These are phyloP conservation scores for Pseudococcus viburni DNA, from an alignment of 2,888 invertebrate genomes.

Conservation along the genomic window DNA sequence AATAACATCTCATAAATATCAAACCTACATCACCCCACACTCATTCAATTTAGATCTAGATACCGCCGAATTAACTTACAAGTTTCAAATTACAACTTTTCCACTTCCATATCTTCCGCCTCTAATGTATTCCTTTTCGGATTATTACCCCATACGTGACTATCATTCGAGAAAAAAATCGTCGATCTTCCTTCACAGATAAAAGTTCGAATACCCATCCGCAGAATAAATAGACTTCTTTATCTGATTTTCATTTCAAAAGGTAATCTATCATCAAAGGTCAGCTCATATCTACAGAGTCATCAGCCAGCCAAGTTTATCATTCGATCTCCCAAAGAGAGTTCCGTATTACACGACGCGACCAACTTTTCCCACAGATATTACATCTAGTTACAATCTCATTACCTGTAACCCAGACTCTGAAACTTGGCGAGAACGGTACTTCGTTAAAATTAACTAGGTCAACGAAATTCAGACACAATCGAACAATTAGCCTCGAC, in stretches of 20 bases:
- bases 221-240: not conserved
- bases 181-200: not conserved
- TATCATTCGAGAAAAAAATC: not conserved
- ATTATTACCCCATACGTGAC: not conserved
- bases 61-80: not conserved
- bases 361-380: not conserved
- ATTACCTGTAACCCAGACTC: not conserved
- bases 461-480: not conserved
- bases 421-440: not conserved
- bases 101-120: not conserved
- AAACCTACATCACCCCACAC: not conserved
- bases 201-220: not conserved
- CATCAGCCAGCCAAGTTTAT: not conserved
- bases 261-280: conserved; percentile 3
- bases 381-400: not conserved
- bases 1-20: not conserved
- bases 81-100: not conserved
- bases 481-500: conserved; percentile 8
- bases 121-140: not conserved
- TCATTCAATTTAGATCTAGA: not conserved
- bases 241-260: conserved; percentile 7
- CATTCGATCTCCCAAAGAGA: not conserved
- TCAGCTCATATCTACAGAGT: not conserved
- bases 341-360: not conserved
- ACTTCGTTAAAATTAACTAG: not conserved